Conservation (phyloP, 2,113 vertebrate species). For the Cynoglossus semilaevis region DNA sequence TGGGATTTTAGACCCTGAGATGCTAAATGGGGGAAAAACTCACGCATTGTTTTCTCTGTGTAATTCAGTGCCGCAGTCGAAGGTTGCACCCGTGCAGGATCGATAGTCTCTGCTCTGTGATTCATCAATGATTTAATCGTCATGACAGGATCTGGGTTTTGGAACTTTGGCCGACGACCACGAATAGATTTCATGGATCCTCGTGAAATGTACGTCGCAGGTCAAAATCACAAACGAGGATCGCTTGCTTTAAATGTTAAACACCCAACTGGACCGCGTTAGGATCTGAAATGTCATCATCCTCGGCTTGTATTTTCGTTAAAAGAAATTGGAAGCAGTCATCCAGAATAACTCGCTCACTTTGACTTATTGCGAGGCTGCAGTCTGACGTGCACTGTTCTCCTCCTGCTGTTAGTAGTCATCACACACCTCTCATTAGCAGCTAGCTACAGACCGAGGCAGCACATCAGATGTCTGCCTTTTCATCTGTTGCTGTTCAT, state of each 20-base stretch:
- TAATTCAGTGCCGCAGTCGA: neutral
- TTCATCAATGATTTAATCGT: slow-evolving; percentile 48
- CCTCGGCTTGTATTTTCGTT: slow-evolving; percentile 8
- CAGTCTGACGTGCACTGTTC: slow-evolving; percentile 43
- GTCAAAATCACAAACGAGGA: slow-evolving; percentile 4
- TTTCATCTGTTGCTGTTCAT: slow-evolving; percentile 9
- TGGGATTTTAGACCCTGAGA: neutral
- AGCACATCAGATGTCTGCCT: slow-evolving; percentile 14
- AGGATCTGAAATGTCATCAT: slow-evolving; percentile 22
- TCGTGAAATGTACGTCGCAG: neutral
- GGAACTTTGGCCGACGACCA: slow-evolving; percentile 25
- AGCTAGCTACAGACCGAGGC: slow-evolving; percentile 19
- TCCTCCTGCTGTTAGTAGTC: slow-evolving; percentile 34
- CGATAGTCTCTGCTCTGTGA: slow-evolving; percentile 49
- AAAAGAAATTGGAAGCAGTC: slow-evolving; percentile 11
- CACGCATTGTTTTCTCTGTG: neutral
- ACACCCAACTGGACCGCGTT: slow-evolving; percentile 33
- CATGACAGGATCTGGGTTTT: slow-evolving; percentile 39
- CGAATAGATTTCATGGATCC: neutral
- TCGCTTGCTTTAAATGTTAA: slow-evolving; percentile 21
- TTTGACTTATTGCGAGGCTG: neutral
- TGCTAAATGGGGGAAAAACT: too few relatives aligned
- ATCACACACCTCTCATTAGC: slow-evolving; percentile 36
- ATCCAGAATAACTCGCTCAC: slow-evolving; percentile 25
- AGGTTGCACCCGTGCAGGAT: slow-evolving; percentile 36